Conservation (phyloP, 2,113 vertebrate genomes). For the Redunca redunca region DNA sequence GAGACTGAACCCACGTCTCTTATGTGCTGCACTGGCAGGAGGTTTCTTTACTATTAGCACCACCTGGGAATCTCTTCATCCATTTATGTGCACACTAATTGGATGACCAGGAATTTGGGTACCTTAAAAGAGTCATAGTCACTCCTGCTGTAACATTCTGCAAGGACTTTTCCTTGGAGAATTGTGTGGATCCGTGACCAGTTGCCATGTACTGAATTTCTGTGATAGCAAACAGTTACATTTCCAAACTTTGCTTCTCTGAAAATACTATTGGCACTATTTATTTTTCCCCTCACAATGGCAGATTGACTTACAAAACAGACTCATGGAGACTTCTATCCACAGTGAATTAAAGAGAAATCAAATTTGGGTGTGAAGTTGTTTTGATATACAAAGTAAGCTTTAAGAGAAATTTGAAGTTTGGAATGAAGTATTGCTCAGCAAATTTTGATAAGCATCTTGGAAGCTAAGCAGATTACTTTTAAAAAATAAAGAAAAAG, state of each 20-base stretch:
- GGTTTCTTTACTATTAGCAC: not conserved
- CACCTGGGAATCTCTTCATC: not conserved
- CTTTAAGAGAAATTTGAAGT: not conserved
- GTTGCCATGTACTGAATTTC: not conserved
- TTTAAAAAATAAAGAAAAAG: not conserved
- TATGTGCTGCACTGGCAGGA: not conserved
- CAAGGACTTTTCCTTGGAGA: not conserved
- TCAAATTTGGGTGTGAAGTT: not conserved
- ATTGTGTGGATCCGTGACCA: not conserved
- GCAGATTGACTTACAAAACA: not conserved
- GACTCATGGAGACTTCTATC: not conserved
- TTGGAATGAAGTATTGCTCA: not conserved
- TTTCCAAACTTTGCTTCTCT: not conserved
- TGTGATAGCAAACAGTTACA: not conserved
- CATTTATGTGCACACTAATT: not conserved
- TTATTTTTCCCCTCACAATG: not conserved
- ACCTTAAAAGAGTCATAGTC: not conserved
- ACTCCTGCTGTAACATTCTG: fast-evolving
- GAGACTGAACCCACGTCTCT: not conserved
- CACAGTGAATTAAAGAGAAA: not conserved
- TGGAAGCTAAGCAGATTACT: not conserved
- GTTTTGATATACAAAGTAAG: not conserved
- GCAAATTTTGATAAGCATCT: not conserved
- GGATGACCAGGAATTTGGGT: not conserved
- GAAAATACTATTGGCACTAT: not conserved